Percentiles rank a stretch among this genome's conserved stretches.
phyloP scores from a whole-genome alignment of 2,113 vertebrate species.

The Grus americana region DNA sequence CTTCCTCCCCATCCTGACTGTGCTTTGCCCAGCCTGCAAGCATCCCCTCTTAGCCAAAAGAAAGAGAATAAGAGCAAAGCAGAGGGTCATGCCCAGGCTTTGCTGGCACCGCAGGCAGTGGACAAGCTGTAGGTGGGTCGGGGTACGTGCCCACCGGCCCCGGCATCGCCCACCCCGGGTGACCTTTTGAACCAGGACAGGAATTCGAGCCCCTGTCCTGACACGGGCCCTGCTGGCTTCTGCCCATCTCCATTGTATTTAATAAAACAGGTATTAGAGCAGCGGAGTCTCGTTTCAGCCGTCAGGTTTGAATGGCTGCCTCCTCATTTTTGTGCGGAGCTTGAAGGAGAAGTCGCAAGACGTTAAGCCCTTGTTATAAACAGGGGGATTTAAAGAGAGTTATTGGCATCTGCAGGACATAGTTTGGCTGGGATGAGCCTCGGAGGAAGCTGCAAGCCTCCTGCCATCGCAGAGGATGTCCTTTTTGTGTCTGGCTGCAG shows the following conservation, averaged over 20 bases:
- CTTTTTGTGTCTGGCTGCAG: background rate
- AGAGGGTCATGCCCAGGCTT: background rate
- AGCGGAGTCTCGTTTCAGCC: background rate
- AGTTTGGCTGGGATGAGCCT: background rate
- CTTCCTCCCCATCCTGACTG: background rate
- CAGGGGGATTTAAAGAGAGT: conserved; percentile 1
- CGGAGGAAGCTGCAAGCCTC: background rate
- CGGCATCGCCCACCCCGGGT: fast-evolving
- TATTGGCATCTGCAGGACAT: conserved; percentile 20
- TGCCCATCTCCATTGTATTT: conserved; percentile 16
- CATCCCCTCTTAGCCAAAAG: background rate
- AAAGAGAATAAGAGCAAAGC: background rate
- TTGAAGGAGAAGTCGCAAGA: background rate
- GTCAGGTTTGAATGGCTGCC: background rate
- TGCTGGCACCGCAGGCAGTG: background rate
- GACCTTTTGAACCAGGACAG: conserved; percentile 58
- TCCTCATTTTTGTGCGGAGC: conserved; percentile 2
- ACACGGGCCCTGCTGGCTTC: background rate
- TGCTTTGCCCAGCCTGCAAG: background rate
- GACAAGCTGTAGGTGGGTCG: background rate
- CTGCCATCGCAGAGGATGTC: fast-evolving
- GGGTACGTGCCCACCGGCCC: fast-evolving
- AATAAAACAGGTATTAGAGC: conserved; percentile 67
- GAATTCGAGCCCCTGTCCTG: background rate
- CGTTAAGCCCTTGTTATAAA: conserved; percentile 15